These are phyloP conservation scores for Mimumesa dahlbomi DNA, from an alignment of 2,888 invertebrate genomes.

Conservation along the genomic window DNA sequence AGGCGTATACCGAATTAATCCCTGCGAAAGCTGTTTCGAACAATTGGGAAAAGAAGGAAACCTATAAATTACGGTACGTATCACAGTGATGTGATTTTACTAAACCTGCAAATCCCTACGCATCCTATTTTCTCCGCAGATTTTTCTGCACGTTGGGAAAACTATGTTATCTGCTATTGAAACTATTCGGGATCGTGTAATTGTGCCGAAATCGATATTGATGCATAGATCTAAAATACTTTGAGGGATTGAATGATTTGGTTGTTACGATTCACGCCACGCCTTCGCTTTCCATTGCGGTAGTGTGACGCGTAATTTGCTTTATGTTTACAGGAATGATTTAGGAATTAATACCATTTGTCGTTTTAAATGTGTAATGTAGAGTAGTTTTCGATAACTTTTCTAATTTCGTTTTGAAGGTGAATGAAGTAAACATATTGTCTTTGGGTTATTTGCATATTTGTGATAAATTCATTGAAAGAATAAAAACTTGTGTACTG, in stretches of 20 bases:
- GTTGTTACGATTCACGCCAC: slow-evolving; percentile 45
- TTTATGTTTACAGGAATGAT: neutral
- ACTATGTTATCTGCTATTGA: neutral
- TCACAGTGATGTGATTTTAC: neutral
- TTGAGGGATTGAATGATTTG: neutral
- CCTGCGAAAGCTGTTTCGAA: too few species aligned
- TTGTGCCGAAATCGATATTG: neutral
- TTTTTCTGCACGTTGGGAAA: too few species aligned
- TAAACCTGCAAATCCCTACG: too few species aligned
- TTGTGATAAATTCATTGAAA: neutral
- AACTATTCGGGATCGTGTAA: neutral
- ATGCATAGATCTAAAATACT: neutral
- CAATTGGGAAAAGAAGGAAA: too few species aligned
- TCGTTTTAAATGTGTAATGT: too few species aligned
- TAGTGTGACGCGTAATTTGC: slow-evolving; percentile 5
- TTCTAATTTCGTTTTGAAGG: too few species aligned
- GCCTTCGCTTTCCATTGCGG: slow-evolving; percentile 35
- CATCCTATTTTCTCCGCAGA: too few species aligned
- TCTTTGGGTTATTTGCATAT: slow-evolving; percentile 4
- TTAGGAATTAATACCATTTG: neutral
- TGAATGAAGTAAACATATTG: too few species aligned
- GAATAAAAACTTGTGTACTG: slow-evolving; percentile 21
- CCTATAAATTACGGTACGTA: slow-evolving; percentile 2
- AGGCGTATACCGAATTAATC: too few species aligned
- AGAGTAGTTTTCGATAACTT: too few species aligned